phyloP scores from a whole-genome alignment of 1,140 invertebrate species.

The Tetramorium simillimum region DNA sequence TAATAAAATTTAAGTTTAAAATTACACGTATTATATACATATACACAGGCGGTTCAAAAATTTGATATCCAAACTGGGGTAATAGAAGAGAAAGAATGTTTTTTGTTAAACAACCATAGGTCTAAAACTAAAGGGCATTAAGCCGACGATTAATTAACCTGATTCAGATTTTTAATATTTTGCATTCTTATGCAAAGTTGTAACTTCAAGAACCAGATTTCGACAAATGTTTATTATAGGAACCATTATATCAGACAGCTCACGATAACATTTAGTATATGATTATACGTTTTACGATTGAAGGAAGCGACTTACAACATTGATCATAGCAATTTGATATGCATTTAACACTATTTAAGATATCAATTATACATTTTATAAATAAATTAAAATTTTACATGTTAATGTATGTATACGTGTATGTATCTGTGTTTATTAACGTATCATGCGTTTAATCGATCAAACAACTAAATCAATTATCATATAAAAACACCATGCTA shows the following conservation, averaged over 20 bases:
- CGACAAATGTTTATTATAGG: neutral
- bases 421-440: neutral
- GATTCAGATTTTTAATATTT: neutral
- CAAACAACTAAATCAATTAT: constrained; percentile 14
- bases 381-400: neutral
- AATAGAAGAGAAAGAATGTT: too few species aligned
- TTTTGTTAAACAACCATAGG: too few species aligned
- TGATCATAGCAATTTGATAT: neutral
- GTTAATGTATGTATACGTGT: neutral
- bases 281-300: neutral
- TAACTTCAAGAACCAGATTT: neutral
- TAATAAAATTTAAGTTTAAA: too few species aligned
- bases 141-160: too few species aligned
- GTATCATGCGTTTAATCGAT: neutral
- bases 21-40: too few species aligned
- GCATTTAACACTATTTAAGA: neutral
- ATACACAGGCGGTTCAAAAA: too few species aligned
- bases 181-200: neutral
- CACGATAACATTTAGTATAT: neutral
- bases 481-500: neutral
- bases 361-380: neutral
- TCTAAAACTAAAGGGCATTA: too few species aligned
- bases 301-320: neutral
- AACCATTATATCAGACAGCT: neutral
- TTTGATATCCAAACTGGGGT: too few species aligned